phyloP scores from a whole-genome alignment of 2,888 invertebrate species.

The Diaprepes abbreviatus region DNA sequence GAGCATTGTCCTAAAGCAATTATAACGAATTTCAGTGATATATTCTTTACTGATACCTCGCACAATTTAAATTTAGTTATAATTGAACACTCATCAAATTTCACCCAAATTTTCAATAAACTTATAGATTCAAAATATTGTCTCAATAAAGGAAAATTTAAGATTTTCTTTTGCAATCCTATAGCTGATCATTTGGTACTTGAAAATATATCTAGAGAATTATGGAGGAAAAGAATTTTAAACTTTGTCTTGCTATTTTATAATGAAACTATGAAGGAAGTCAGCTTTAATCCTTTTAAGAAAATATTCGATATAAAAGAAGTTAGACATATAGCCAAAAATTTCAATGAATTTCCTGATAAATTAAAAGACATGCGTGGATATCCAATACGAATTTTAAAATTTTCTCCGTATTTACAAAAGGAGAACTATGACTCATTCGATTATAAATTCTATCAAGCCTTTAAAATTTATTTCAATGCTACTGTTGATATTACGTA shows the following conservation, averaged over 20 bases:
- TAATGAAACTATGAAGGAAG: conserved; percentile 13
- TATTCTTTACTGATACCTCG: not conserved
- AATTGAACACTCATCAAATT: not conserved
- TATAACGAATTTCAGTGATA: not conserved
- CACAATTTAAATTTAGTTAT: not conserved
- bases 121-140: not conserved
- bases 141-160: conserved; percentile 17
- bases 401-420: not conserved
- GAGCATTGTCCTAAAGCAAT: not conserved
- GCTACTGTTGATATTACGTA: not conserved
- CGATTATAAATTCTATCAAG: not conserved
- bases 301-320: not conserved
- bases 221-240: conserved; percentile 18
- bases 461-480: not conserved
- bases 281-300: conserved; percentile 24
- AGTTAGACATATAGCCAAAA: not conserved
- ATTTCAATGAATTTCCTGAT: conserved; percentile 25
- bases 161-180: conserved; percentile 8
- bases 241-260: conserved; percentile 19
- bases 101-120: not conserved
- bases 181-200: not conserved
- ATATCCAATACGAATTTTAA: conserved; percentile 3
- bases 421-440: not conserved
- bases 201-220: not conserved
- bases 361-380: conserved; percentile 31